Conservation (phyloP, 2,113 vertebrate genomes). For the Microcebus murinus region DNA sequence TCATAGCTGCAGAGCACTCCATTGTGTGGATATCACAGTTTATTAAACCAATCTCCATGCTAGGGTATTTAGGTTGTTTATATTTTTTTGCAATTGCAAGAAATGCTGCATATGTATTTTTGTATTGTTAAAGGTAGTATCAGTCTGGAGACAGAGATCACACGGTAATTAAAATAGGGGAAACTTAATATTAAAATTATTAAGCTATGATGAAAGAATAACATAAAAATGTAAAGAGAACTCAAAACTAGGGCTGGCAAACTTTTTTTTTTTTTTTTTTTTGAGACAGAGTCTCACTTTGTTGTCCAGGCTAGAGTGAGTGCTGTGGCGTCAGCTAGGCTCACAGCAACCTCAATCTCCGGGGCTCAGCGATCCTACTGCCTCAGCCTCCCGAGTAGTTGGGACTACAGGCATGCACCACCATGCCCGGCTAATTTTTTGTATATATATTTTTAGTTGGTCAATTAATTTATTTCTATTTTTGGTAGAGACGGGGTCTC, state of each 20-base stretch:
- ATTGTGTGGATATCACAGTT: not conserved
- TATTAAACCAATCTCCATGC: not conserved
- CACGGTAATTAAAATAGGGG: slow-evolving; percentile 22
- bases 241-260: not conserved
- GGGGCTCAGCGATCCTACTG: too few relatives aligned
- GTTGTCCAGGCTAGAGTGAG: too few relatives aligned
- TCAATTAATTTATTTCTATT: too few relatives aligned
- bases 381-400: too few relatives aligned
- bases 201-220: not conserved
- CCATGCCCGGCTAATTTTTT: too few relatives aligned
- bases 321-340: too few relatives aligned
- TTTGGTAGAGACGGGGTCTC: too few relatives aligned
- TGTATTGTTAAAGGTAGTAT: not conserved
- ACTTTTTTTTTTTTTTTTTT: too few relatives aligned
- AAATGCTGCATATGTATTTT: not conserved
- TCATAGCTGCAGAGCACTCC: not conserved
- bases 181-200: not conserved
- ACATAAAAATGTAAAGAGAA: not conserved
- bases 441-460: too few relatives aligned
- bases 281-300: too few relatives aligned
- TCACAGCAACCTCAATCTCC: too few relatives aligned
- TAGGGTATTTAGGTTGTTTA: not conserved
- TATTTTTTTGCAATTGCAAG: slow-evolving; percentile 7
- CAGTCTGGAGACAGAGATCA: not conserved
- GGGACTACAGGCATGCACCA: too few relatives aligned